phyloP scores from a whole-genome alignment of 2,113 vertebrate species.

The Mus pahari region DNA sequence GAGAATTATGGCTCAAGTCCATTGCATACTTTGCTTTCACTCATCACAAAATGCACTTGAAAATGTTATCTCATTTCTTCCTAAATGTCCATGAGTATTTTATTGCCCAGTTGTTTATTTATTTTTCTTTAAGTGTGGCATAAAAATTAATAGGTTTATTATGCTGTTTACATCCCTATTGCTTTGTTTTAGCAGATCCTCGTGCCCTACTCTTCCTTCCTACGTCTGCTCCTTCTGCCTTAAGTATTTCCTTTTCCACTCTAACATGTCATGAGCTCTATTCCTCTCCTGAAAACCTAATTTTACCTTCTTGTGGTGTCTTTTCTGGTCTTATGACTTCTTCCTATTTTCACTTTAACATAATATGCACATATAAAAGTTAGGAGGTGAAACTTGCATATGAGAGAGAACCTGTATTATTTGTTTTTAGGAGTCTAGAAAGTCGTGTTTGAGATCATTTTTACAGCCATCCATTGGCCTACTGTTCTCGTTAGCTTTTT shows the following conservation, averaged over 20 bases:
- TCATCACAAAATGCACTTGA: not conserved
- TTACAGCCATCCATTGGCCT: not conserved
- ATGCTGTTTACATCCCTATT: not conserved
- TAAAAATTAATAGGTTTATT: not conserved
- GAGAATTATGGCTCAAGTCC: not conserved
- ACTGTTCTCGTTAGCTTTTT: too few species aligned
- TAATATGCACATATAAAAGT: too few species aligned
- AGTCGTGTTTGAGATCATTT: not conserved
- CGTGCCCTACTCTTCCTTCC: too few species aligned
- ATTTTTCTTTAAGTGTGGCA: not conserved
- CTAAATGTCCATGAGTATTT: not conserved
- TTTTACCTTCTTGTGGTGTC: not conserved
- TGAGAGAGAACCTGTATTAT: not conserved
- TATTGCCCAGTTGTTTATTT: not conserved
- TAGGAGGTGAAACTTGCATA: not conserved
- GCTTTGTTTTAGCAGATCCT: not conserved
- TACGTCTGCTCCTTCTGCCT: not conserved
- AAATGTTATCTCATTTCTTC: not conserved
- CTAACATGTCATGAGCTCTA: not conserved
- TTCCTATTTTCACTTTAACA: not conserved
- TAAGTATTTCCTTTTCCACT: too few species aligned
- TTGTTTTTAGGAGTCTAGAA: not conserved
- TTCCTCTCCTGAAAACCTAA: not conserved
- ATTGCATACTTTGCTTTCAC: not conserved
- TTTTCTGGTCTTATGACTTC: not conserved